A percentile compares a stretch with the other conserved stretches of the same genome.
Conservation (phyloP, 2,113 vertebrate genomes). For the Grammomys dolichurus region DNA sequence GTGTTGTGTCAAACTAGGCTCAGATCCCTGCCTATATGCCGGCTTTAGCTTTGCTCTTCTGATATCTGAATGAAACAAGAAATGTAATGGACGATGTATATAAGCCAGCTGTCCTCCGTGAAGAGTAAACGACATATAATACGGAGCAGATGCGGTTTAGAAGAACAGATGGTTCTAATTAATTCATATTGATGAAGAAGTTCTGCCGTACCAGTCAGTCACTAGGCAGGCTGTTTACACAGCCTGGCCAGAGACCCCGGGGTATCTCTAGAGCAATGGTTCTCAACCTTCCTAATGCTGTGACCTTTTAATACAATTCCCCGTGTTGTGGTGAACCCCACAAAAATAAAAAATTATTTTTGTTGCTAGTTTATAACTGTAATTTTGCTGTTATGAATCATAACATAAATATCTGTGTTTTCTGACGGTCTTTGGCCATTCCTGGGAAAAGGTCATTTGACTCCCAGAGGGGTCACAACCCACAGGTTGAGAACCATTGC, state of each 20-base stretch:
- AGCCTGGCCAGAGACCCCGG: background rate
- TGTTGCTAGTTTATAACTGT: background rate
- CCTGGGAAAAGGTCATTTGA: background rate
- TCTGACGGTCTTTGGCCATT: background rate
- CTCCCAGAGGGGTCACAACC: background rate
- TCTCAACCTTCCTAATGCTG: background rate
- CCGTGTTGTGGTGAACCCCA: background rate
- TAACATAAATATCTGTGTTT: background rate
- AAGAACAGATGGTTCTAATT: background rate
- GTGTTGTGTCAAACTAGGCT: no score
- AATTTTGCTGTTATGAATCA: background rate
- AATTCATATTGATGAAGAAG: background rate
- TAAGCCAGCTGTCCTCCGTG: background rate
- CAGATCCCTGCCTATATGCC: background rate
- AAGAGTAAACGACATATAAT: slow-evolving; percentile 1
- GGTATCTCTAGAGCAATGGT: background rate
- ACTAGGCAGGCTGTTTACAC: background rate
- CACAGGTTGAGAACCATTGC: background rate
- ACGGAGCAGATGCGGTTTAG: background rate
- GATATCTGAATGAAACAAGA: background rate
- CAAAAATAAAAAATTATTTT: background rate
- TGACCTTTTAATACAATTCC: background rate
- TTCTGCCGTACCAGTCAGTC: background rate
- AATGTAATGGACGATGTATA: background rate
- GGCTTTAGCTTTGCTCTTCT: background rate